Conservation (phyloP, 2,113 vertebrate species). For the Marmota flaviventris region DNA sequence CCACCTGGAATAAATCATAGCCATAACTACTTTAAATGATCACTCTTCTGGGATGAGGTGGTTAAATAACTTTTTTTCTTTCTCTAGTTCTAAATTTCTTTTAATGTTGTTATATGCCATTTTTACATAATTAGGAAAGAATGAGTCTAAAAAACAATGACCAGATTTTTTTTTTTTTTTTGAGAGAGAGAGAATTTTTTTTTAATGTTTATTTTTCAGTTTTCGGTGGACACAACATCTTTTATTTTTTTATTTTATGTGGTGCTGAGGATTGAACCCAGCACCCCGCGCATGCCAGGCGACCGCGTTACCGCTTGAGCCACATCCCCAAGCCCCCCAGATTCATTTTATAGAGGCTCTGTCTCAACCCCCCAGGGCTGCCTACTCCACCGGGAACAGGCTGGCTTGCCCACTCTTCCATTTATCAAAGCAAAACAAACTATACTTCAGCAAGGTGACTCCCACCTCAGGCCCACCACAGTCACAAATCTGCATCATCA, state of each 20-base stretch:
- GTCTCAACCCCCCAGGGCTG: neutral
- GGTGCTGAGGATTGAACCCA: too few relatives aligned
- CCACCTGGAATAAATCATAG: neutral
- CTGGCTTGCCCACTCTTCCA: neutral
- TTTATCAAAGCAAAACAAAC: neutral
- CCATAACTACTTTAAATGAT: constrained; percentile 4
- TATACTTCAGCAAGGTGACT: neutral
- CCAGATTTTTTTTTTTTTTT: too few relatives aligned
- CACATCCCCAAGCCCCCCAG: too few relatives aligned
- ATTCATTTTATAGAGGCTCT: too few relatives aligned
- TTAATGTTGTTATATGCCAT: neutral
- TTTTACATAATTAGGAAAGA: constrained; percentile 20
- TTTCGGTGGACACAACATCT: too few relatives aligned
- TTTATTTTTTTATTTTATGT: too few relatives aligned
- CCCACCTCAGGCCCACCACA: neutral
- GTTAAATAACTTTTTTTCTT: neutral
- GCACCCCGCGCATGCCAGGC: too few relatives aligned
- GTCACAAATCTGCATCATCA: neutral
- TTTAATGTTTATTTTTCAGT: too few relatives aligned
- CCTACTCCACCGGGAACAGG: neutral
- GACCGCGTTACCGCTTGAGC: too few relatives aligned
- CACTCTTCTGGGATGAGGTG: neutral
- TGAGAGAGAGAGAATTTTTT: too few relatives aligned
- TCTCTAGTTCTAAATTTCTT: constrained; percentile 18
- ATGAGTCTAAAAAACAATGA: neutral